phyloP scores from a whole-genome alignment of 2,113 vertebrate genomes.

The Girardinichthys multiradiatus region DNA sequence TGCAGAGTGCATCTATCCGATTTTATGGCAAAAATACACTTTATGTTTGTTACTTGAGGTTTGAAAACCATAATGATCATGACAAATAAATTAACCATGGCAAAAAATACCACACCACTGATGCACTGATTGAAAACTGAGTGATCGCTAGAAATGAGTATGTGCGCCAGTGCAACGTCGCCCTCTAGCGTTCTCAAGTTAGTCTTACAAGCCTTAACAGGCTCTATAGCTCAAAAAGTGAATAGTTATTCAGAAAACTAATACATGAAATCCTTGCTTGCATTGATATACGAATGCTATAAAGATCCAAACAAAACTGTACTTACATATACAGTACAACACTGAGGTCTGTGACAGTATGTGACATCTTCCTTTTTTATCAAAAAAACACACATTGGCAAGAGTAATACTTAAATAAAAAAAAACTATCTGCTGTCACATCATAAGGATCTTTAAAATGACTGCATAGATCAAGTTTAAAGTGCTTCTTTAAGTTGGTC shows the following conservation, averaged over 20 bases:
- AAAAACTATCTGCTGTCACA: not conserved
- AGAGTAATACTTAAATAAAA: not conserved
- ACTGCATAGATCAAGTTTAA: constrained; percentile 3
- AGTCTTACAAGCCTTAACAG: constrained; percentile 29
- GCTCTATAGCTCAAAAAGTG: not conserved
- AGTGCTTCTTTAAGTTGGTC: constrained; percentile 30
- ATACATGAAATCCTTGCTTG: not conserved
- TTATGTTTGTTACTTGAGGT: not conserved
- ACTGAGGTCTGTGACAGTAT: not conserved
- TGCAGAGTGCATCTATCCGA: not conserved
- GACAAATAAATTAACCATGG: constrained; percentile 42
- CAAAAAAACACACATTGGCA: not conserved
- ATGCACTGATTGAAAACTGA: constrained; percentile 4
- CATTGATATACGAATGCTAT: not conserved
- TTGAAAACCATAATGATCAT: constrained; percentile 5
- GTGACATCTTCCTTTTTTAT: not conserved
- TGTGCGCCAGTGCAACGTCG: constrained; percentile 30
- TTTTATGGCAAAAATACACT: not conserved
- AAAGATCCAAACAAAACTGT: not conserved
- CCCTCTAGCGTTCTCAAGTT: constrained; percentile 61
- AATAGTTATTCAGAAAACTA: constrained; percentile 19
- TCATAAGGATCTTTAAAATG: constrained; percentile 1
- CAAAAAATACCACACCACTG: constrained; percentile 14
- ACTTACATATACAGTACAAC: not conserved
- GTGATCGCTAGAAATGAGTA: constrained; percentile 7